Evolutionary conservation across 1,140 invertebrate genomes (phyloP), one percentile per base, ranked within the genome.

Genomic region (Pogonognathellus flavescens): DNA sequence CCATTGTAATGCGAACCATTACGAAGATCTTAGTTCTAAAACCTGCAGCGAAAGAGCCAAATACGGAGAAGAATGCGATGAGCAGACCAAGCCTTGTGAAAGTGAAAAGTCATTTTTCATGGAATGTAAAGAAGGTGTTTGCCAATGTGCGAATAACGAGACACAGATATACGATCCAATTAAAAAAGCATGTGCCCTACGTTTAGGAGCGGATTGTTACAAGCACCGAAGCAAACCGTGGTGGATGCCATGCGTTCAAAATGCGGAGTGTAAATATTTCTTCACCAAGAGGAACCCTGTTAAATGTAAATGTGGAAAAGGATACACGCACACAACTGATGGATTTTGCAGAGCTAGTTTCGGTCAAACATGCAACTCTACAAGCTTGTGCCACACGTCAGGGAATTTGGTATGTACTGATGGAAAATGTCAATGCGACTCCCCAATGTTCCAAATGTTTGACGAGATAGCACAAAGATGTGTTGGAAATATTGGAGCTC

Each of bases 381-480:
- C 72, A 22, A 80, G 72, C 16, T 25, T 80, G 13, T 80, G 72
- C 20, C 72, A 80, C 13, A 20, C 41, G 3, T 52, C 72, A 1
- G 41, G 41, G 18, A 80, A 80, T 52, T 80, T 80, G 11, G 50
- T 80, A 7, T 80, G 72, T n/a, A 49, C 72, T 5, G 72, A 80
- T 52, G 72, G 72, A 13, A 80, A 80, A 80, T 80, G 72, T 52
- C 72, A 80, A 52, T 80, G 72, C 50, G 72, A 80, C 18, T 80
- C 72, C 14, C 72, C 72, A 0, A 80, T 50, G n/a, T 52, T 14
- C 13, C 41, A 50, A 53, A 31, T 53, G 3, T 80, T 52, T 53
- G 72, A 80, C 49, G 31, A 14, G 10, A 52, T 0, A 14, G 4
- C 20, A 5, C 25, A n/a, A 41, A 80, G 22, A 53, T 80, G 72